Percentiles rank a stretch among this genome's conserved stretches.
These are phyloP conservation scores for Lathronympha strigana DNA, from an alignment of 2,888 invertebrate genomes.

Conservation along the genomic window DNA sequence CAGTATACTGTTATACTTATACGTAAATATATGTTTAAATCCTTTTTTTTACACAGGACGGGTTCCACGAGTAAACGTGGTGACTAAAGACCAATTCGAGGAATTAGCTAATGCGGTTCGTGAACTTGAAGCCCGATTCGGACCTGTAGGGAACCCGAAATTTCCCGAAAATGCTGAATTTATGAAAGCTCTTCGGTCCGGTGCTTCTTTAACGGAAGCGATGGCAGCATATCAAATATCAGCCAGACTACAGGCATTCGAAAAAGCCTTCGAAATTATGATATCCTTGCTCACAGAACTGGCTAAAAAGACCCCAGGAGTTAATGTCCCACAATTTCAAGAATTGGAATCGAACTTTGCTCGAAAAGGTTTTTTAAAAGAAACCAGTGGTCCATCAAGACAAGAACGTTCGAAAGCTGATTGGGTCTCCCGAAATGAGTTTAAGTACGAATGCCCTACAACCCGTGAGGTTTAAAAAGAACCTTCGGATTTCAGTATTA, in stretches of 20 bases:
- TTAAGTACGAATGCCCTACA: conserved; percentile 1
- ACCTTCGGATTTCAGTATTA: background rate
- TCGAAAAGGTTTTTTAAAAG: background rate
- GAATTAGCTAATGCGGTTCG: conserved; percentile 13
- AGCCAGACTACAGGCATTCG: conserved; percentile 16
- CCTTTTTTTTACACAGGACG: conserved; percentile 14
- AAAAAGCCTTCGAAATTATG: conserved; percentile 25
- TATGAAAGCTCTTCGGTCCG: conserved; percentile 26
- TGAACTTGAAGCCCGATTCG: conserved; percentile 18
- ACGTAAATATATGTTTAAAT: background rate
- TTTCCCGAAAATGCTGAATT: conserved; percentile 33
- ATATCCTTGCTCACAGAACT: conserved; percentile 32
- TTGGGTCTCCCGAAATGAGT: conserved; percentile 15
- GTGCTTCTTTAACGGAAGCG: conserved; percentile 32
- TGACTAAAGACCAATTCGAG: conserved; percentile 32
- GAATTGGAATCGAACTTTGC: conserved; percentile 6
- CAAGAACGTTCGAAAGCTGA: background rate
- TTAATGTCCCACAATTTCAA: conserved; percentile 5
- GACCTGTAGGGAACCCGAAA: conserved; percentile 20
- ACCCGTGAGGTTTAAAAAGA: background rate
- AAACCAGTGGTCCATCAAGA: background rate
- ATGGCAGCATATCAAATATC: conserved; percentile 38
- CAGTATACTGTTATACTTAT: background rate
- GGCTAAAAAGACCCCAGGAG: conserved; percentile 24
- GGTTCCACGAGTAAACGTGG: conserved; percentile 15